Evolutionary conservation across 2,888 invertebrate species (phyloP).

Genomic region (Heliconius charithonia): DNA sequence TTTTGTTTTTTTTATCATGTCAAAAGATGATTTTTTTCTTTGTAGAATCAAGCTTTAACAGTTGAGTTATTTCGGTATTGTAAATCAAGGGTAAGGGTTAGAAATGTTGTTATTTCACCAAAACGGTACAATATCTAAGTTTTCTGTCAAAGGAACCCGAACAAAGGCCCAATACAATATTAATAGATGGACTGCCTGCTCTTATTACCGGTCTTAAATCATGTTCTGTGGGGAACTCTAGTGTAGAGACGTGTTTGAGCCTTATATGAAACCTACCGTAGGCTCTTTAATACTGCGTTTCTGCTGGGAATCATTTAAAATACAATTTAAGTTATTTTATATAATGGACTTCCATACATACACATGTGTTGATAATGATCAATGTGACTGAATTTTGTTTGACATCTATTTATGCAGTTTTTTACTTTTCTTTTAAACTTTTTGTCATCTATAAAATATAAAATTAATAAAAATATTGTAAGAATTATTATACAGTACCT

Average conservation of each 20-base stretch:
- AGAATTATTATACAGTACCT: too few species aligned
- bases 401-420: too few species aligned
- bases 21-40: background rate
- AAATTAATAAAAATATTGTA: too few species aligned
- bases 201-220: conserved; percentile 24
- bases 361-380: too few species aligned
- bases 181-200: conserved; percentile 25
- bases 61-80: conserved; percentile 16
- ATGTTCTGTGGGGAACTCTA: conserved; percentile 9
- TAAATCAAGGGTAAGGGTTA: conserved; percentile 25
- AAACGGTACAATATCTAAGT: conserved; percentile 23
- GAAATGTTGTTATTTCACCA: conserved; percentile 19
- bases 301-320: background rate
- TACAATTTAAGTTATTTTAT: background rate
- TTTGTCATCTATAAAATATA: too few species aligned
- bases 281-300: background rate
- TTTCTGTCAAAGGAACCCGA: conserved; percentile 31
- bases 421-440: too few species aligned
- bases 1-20: background rate
- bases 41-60: background rate
- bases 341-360: background rate
- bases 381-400: too few species aligned
- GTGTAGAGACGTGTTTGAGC: background rate
- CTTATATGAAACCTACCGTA: background rate
- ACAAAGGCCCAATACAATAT: conserved; percentile 31